These are phyloP conservation scores for Polydesmus complanatus DNA, from an alignment of 2,888 invertebrate genomes.

Conservation along the genomic window DNA sequence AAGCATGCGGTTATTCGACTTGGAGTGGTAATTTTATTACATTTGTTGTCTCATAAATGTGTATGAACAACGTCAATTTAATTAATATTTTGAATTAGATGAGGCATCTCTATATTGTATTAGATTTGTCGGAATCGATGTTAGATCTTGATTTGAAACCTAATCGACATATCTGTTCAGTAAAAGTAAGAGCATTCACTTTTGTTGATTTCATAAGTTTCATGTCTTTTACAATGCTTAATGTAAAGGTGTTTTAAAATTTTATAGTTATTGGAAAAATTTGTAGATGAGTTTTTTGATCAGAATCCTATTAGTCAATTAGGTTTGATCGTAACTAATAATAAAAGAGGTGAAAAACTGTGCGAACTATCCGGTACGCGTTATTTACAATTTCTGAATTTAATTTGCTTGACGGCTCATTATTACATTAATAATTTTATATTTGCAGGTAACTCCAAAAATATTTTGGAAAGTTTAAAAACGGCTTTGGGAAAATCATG, in stretches of 20 bases:
- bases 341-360: conserved; percentile 85
- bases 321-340: conserved; percentile 76
- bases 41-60: neutral
- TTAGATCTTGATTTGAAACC: conserved; percentile 89
- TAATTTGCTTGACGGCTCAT: too few species aligned
- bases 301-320: conserved; percentile 97
- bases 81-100: conserved; percentile 44
- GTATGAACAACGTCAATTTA: neutral
- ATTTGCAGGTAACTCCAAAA: conserved; percentile 34
- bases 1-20: conserved; percentile 55
- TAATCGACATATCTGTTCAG: conserved; percentile 66
- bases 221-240: too few species aligned
- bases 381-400: conserved; percentile 6
- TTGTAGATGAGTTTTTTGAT: conserved; percentile 94
- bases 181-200: conserved; percentile 60
- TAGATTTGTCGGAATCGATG: conserved; percentile 94
- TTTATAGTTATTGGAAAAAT: conserved; percentile 70
- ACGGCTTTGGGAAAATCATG: conserved; percentile 32
- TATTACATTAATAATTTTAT: too few species aligned
- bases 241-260: neutral
- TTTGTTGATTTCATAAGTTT: too few species aligned
- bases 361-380: conserved; percentile 74
- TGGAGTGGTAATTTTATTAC: conserved; percentile 37
- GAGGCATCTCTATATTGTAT: conserved; percentile 80
- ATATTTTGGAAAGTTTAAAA: conserved; percentile 33